Conservation (phyloP, 2,113 vertebrate genomes). For the Oenanthe oenanthe region DNA sequence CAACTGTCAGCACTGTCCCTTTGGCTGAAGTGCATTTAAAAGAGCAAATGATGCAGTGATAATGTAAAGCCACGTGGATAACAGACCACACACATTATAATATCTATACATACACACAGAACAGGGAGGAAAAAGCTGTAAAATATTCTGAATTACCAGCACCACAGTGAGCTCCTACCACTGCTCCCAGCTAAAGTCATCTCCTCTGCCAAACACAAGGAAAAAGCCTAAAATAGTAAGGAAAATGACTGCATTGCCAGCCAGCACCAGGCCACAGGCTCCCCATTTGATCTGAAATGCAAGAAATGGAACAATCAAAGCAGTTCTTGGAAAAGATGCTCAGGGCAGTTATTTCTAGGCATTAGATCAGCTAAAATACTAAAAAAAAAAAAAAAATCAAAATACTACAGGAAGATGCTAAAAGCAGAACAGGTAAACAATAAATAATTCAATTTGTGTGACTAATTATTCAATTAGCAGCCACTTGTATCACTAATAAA, state of each 20-base stretch:
- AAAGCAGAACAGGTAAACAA: constrained; percentile 19
- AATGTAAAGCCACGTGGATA: neutral
- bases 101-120: neutral
- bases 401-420: constrained; percentile 42
- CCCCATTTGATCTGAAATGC: constrained; percentile 92
- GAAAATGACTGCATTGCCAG: constrained; percentile 93
- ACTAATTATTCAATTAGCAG: constrained; percentile 11
- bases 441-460: neutral
- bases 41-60: neutral
- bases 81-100: neutral
- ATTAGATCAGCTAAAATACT: neutral
- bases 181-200: constrained; percentile 97
- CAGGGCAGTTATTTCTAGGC: neutral
- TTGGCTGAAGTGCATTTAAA: constrained; percentile 20
- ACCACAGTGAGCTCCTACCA: constrained; percentile 77
- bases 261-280: constrained; percentile 93
- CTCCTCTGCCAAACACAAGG: constrained; percentile 90
- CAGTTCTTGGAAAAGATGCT: neutral
- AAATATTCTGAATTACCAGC: neutral
- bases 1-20: neutral
- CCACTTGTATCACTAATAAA: neutral
- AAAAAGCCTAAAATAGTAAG: constrained; percentile 95
- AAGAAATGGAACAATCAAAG: constrained; percentile 59
- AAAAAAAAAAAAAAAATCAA: neutral
- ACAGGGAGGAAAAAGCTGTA: neutral